Evolutionary conservation across 2,888 invertebrate genomes (phyloP), one percentile per base, ranked within the genome.

Genomic region (Cheilosia pagana): DNA sequence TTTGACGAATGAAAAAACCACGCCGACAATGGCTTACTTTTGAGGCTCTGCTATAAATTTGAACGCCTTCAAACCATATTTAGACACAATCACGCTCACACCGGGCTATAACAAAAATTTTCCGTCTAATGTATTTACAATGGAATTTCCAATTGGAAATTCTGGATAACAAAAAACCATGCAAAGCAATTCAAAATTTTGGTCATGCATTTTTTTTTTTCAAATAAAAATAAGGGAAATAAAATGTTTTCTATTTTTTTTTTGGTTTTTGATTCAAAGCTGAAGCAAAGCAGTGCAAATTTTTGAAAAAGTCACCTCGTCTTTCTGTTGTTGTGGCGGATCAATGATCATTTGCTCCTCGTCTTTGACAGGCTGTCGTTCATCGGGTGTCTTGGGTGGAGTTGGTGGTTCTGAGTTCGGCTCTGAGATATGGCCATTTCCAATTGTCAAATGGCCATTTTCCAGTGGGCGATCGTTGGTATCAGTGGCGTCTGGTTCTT

Each of bases 1-100:
- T 67, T 81, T 71, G 48, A 45, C 76, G 87, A 89, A 88, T 88
- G 87, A 88, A 87, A 79, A 88, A 89, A 88, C 88, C 88, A 86
- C 85, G 89, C 91, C 91, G 90, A 91, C 91, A 91, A 91, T 91
- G 89, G 90, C 90, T 91, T 90, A 91, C 91, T 91, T 89, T 90
- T 88, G 87, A 89, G 25, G 23, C 67, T 63, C 65, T 62, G 63
- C 65, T 77, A 35, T 62, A 78, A 72, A 81, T 75, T 79, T 87
- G 83, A 85, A 81, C 81, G 79, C 79, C 81, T 85, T 85, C 75
- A 71, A 85, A 71, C 79, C 67, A 31, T 55, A 45, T 21, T 25
- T 25, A 14, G 21, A 70, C 50, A 60, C 57, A 75, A 50, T 65
- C 55, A 75, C 79, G 48, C 72, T 48, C 55, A 74, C 45, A 74